A percentile compares a stretch with the other conserved stretches of the same genome.
phyloP scores from a whole-genome alignment of 2,888 invertebrate species.

The Punctoribates punctum region DNA sequence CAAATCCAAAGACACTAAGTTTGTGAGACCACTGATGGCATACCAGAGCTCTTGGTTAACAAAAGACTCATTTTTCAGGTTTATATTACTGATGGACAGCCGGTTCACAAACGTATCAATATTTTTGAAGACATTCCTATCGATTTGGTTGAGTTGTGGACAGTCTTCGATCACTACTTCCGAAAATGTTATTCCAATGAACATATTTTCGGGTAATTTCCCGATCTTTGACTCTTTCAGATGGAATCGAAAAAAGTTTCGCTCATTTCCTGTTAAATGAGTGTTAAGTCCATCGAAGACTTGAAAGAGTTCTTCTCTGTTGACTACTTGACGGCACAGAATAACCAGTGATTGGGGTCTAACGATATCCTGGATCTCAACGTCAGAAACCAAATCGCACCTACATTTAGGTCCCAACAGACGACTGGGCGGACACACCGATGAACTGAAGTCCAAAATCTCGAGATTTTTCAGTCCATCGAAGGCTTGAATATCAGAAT shows the following conservation, averaged over 20 bases:
- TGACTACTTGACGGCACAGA: not conserved
- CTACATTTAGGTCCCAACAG: not conserved
- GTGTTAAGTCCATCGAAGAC: not conserved
- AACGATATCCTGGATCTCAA: not conserved
- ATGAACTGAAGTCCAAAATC: not conserved
- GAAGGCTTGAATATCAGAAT: not conserved
- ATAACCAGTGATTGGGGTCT: not conserved
- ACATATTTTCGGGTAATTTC: not conserved
- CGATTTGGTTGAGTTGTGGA: not conserved
- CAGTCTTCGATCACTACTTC: not conserved
- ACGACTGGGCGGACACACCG: not conserved
- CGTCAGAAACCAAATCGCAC: not conserved
- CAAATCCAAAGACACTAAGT: not conserved
- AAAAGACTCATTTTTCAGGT: not conserved
- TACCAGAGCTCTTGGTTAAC: not conserved
- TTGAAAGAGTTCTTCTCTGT: not conserved
- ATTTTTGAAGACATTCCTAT: not conserved
- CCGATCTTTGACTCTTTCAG: not conserved
- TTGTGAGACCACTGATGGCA: not conserved
- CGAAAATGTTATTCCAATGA: constrained; percentile 12
- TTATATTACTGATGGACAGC: not conserved
- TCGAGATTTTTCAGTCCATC: not conserved
- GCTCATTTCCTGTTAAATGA: not conserved
- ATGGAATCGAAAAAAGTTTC: constrained; percentile 7
- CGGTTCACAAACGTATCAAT: constrained; percentile 2